phyloP scores from a whole-genome alignment of 2,797 vertebrate species.

The Tenualosa ilisha region DNA sequence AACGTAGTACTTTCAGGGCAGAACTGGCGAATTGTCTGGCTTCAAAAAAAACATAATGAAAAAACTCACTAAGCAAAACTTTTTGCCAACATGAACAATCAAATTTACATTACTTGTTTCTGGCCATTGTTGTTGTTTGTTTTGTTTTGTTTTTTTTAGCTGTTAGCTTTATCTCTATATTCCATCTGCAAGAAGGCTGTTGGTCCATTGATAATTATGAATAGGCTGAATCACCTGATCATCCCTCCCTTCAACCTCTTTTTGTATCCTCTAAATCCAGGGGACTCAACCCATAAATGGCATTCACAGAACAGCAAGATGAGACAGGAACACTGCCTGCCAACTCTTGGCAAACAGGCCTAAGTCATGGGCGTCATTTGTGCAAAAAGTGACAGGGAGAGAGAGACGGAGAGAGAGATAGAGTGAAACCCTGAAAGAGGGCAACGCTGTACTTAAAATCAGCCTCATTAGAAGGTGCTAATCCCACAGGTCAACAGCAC shows the following conservation, averaged over 20 bases:
- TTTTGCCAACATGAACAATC: too few relatives aligned
- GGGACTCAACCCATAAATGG: conserved; percentile 70
- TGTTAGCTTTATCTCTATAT: neutral
- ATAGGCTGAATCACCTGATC: conserved; percentile 68
- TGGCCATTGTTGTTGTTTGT: too few relatives aligned
- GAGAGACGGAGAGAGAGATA: neutral
- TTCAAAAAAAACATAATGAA: too few relatives aligned
- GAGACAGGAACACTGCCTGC: conserved; percentile 73
- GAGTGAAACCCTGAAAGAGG: neutral
- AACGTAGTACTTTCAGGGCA: too few relatives aligned
- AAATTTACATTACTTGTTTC: too few relatives aligned
- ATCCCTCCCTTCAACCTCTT: conserved; percentile 13
- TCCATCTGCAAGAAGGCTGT: conserved; percentile 49
- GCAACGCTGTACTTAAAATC: neutral
- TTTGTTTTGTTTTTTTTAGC: too few relatives aligned
- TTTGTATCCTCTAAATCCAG: conserved; percentile 60
- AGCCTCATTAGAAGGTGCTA: neutral
- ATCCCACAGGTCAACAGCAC: neutral
- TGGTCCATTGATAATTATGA: conserved; percentile 48
- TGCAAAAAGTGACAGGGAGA: neutral
- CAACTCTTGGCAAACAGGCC: conserved; percentile 65
- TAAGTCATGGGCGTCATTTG: conserved; percentile 6
- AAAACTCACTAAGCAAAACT: too few relatives aligned
- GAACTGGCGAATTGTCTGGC: too few relatives aligned
- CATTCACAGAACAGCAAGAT: conserved; percentile 74